A percentile compares a stretch with the other conserved stretches of the same genome.
phyloP scores from a whole-genome alignment of 92 coral and sea anemone species.

The Zoanthus sociatus region DNA sequence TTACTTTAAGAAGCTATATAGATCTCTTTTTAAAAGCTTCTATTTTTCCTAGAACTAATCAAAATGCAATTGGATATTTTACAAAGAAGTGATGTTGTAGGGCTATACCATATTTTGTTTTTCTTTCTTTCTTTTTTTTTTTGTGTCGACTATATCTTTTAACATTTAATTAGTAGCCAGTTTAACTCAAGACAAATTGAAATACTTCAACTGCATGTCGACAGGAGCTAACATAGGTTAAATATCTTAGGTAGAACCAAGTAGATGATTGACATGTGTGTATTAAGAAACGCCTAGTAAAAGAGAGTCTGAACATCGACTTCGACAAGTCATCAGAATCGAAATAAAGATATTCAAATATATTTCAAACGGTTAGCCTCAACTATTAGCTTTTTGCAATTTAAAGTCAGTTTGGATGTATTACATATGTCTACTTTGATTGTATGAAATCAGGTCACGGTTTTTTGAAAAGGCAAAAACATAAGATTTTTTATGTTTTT shows the following conservation, averaged over 20 bases:
- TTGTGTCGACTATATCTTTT: not conserved
- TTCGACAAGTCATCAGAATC: not conserved
- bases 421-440: not conserved
- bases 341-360: not conserved
- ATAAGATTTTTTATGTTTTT: not conserved
- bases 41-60: not conserved
- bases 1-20: not conserved
- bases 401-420: not conserved
- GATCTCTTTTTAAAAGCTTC: not conserved
- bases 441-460: not conserved
- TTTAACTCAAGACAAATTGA: not conserved
- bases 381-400: not conserved
- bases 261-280: not conserved
- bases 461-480: not conserved
- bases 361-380: not conserved
- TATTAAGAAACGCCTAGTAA: not conserved
- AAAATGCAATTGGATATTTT: not conserved
- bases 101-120: not conserved
- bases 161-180: not conserved
- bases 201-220: not conserved
- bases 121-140: not conserved
- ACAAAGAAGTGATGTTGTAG: not conserved
- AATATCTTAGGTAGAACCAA: not conserved
- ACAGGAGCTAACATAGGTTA: not conserved
- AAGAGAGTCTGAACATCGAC: not conserved